These are phyloP conservation scores for Siderastrea radians DNA, from an alignment of 92 coral and sea anemone species.

Conservation along the genomic window DNA sequence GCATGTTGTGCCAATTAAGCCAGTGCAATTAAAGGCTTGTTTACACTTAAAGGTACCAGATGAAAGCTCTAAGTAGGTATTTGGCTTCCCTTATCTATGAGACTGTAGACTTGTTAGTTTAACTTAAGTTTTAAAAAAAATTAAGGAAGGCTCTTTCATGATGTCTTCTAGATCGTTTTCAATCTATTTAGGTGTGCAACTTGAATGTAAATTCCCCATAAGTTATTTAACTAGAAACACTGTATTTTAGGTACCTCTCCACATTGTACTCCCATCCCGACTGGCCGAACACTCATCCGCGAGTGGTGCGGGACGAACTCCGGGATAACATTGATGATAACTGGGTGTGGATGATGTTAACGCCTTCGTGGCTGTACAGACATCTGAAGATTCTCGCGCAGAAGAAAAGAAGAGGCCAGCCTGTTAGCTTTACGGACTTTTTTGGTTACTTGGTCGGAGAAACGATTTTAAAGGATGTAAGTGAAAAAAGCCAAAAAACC, in stretches of 20 bases:
- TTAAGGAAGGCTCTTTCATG: too few relatives aligned
- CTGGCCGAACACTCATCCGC: constrained; percentile 77
- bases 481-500: background rate
- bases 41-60: too few relatives aligned
- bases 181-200: too few relatives aligned
- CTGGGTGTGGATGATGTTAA: constrained; percentile 61
- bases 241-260: constrained; percentile 76
- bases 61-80: too few relatives aligned
- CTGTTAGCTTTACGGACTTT: constrained; percentile 86
- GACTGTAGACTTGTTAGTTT: too few relatives aligned
- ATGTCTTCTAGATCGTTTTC: too few relatives aligned
- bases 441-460: constrained; percentile 86
- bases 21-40: too few relatives aligned
- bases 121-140: too few relatives aligned
- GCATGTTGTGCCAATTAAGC: too few relatives aligned
- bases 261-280: constrained; percentile 80
- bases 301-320: constrained; percentile 60
- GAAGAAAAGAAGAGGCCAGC: constrained; percentile 82
- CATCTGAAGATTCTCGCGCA: constrained; percentile 55
- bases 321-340: constrained; percentile 67
- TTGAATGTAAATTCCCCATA: too few relatives aligned
- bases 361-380: constrained; percentile 64
- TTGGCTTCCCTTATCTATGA: too few relatives aligned
- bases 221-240: background rate
- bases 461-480: constrained; percentile 73